Evolutionary conservation across 1,140 invertebrate species (phyloP), one percentile per base, ranked within the genome.

Genomic region (Leptopilina boulardi): DNA sequence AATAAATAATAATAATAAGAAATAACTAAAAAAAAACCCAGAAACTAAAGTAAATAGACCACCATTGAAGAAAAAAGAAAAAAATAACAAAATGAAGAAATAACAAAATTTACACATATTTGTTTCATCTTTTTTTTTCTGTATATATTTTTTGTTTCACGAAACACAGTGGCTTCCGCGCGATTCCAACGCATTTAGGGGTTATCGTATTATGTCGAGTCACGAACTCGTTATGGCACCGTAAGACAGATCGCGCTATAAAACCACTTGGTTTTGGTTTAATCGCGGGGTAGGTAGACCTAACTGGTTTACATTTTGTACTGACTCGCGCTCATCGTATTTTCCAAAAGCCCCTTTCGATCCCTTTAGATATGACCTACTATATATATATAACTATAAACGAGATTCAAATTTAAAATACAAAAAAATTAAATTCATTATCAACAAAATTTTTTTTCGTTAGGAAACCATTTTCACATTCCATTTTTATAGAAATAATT

Each of bases 141-240:
- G 77, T 75, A 41, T 47, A n/a, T 11, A 2, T 66, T 38, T 23
- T 41, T 38, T 70, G 51, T 59, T 75, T 73, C 80, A 77, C 74
- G 75, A 76, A 75, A 79, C 76, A 79, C 76, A 75, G 71, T 74
- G 75, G 77, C 77, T 77, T 80, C 75, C 47, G 81, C 79, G 81
- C 59, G 59, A 66, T 23, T 8, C 70, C 79, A 76, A 81, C 74
- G 79, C 84, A 82, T 88, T 86, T 83, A 85, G 87, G 87, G 86
- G 84, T 86, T 88, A 87, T 89, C 85, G 86, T 88, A 90, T 91
- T 90, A 91, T 90, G 90, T 89, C 85, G 85, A 89, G 90, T 91
- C 90, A 91, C 90, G 90, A 91, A 91, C 90, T 90, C 89, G 88
- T 91, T 91, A 89, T 87, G 86, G 79, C 84, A 84, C 83, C 82